Evolutionary conservation across 2,888 invertebrate genomes (phyloP).

Genomic region (Odontocerum albicorne): DNA sequence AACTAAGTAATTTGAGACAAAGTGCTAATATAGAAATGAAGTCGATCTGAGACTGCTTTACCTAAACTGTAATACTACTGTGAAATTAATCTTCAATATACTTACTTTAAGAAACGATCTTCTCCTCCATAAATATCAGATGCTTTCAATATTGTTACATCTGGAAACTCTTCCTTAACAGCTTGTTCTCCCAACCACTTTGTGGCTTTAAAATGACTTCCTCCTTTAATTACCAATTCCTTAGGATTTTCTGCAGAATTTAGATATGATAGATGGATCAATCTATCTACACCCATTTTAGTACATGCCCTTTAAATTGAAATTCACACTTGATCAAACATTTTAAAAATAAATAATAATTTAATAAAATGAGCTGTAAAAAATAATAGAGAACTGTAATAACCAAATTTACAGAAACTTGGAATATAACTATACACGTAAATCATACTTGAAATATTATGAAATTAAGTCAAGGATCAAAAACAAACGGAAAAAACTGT

Average conservation of each 20-base stretch:
- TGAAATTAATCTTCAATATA: no score
- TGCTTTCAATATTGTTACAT: conserved; percentile 92
- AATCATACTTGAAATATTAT: no score
- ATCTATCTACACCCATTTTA: conserved; percentile 83
- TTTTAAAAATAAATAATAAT: not conserved
- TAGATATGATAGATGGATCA: conserved; percentile 90
- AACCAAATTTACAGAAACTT: conserved; percentile 48
- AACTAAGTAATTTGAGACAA: no score
- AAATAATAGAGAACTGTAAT: not conserved
- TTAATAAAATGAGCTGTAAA: not conserved
- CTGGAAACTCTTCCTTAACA: conserved; percentile 93
- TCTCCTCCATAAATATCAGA: conserved; percentile 88
- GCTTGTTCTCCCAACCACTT: conserved; percentile 87
- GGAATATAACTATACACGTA: not conserved
- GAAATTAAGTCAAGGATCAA: no score
- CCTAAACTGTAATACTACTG: no score
- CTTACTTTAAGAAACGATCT: conserved; percentile 78
- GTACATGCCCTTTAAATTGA: conserved; percentile 54
- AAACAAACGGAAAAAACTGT: no score
- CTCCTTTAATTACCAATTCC: conserved; percentile 66
- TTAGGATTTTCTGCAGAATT: conserved; percentile 75
- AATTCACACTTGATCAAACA: no score
- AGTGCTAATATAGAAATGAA: no score
- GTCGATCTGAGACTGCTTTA: no score
- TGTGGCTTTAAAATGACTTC: conserved; percentile 74